phyloP scores from a whole-genome alignment of 2,888 invertebrate species.

The Cephus spinipes region DNA sequence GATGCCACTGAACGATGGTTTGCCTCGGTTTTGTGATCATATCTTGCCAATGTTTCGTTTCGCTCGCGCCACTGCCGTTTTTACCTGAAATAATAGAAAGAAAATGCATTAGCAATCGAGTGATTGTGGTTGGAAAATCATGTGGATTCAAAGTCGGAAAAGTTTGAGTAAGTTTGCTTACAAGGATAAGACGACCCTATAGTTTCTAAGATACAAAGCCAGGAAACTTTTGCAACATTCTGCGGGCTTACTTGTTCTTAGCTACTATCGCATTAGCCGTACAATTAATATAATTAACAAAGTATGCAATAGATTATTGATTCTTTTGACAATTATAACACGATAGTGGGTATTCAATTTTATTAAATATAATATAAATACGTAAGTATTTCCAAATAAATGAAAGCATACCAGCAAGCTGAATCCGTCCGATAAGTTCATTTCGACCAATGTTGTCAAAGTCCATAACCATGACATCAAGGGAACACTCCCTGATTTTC shows the following conservation, averaged over 20 bases:
- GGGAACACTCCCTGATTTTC: conserved; percentile 92
- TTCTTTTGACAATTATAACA: background rate
- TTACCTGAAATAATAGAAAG: conserved; percentile 76
- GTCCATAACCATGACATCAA: conserved; percentile 97
- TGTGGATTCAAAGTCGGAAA: background rate
- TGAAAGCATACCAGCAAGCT: conserved; percentile 80
- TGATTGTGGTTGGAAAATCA: background rate
- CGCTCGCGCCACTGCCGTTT: conserved; percentile 93
- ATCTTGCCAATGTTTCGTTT: conserved; percentile 98
- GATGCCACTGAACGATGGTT: conserved; percentile 97
- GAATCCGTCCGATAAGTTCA: conserved; percentile 91
- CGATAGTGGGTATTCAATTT: background rate
- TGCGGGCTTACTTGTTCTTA: background rate
- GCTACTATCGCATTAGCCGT: background rate
- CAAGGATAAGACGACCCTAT: background rate
- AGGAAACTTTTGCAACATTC: background rate
- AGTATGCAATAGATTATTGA: background rate
- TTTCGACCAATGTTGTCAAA: conserved; percentile 96
- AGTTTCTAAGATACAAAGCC: background rate
- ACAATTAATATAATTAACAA: background rate
- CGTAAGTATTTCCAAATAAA: background rate
- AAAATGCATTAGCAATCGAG: background rate
- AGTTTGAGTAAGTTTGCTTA: background rate
- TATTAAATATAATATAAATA: background rate
- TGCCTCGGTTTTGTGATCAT: conserved; percentile 98